Percentiles rank a stretch among this genome's conserved stretches.
phyloP scores from a whole-genome alignment of 2,113 vertebrate species.

The Craseonycteris thonglongyai region DNA sequence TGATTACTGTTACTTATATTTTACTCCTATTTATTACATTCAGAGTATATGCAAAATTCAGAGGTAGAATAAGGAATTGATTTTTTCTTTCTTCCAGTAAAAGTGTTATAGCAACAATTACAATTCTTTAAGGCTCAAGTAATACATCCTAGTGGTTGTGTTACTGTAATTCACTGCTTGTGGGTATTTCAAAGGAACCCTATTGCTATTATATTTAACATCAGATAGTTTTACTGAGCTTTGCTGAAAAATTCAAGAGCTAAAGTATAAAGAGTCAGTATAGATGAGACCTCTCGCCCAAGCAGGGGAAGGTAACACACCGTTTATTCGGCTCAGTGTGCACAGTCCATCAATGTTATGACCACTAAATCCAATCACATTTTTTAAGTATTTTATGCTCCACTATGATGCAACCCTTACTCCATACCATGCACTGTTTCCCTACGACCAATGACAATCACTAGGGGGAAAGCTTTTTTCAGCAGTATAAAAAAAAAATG shows the following conservation, averaged over 20 bases:
- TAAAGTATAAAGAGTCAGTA: neutral
- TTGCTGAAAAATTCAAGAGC: neutral
- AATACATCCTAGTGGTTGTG: neutral
- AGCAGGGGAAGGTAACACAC: neutral
- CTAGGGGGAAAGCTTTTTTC: neutral
- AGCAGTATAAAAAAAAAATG: neutral
- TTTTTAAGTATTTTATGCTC: constrained; percentile 29
- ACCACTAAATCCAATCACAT: neutral
- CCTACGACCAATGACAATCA: neutral
- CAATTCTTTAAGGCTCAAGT: neutral
- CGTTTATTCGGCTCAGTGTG: neutral
- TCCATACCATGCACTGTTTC: neutral
- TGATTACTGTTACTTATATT: neutral
- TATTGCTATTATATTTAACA: neutral
- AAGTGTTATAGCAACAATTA: neutral
- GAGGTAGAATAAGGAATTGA: neutral
- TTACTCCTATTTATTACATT: neutral
- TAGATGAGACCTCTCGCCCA: neutral
- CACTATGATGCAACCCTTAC: neutral
- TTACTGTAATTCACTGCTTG: neutral
- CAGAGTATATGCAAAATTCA: neutral
- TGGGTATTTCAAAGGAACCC: neutral
- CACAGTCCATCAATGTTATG: constrained; percentile 11
- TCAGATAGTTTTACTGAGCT: neutral
- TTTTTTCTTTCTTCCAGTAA: neutral